Base-by-base conservation (phyloP, 2,888 invertebrate genomes). In the Choristoneura rosaceana region DNA sequence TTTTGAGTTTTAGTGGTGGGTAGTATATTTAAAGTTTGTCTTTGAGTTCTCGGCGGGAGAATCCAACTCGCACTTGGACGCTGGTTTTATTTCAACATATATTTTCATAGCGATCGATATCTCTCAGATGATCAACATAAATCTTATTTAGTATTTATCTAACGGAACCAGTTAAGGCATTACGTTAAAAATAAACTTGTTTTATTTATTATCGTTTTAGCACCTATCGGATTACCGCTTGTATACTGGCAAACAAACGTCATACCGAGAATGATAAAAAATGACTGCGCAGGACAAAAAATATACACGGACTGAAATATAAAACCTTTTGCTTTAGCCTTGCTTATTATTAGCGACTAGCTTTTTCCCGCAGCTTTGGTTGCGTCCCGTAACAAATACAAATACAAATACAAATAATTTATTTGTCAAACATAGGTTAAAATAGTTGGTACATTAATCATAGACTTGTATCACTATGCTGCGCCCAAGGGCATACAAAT, bases 141-240 rank as follows among this genome's bases (percentile, higher is more conserved):
- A 41, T 3, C 62, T 67, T 50, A 64, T 71, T 34, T 58, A 47
- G 58, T 61, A 45, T 63, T 63, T 68, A 59, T 68, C 69, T 69
- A 69, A 69, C 68, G 68, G 73, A 73, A 73, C 73, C 73, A 52
- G 41, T 63, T 60, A 50, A 33, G 64, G 59, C 50, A 14, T 73
- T 68, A 69, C 64, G 73, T 47, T 34, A 69, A 60, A 60, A 64
- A 50, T 34, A 7, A 73, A 73, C 73, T 50, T 43, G 73, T 64
- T 63, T 64, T 73, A 66, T 62, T 67, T 61, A 59, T 47, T 15
- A 25, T 25, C 25, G 25, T 43, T 68, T 68, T 73, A 64, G 43
- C 68, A 17, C 58, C 63, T 67, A 68, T 73, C 68, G 14, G 43
- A 43, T 73, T 73, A 73, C 73, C 14, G 63, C 33, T 45, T 25